Base-by-base conservation (phyloP, 2,797 vertebrate genomes). In the Myotis planiceps region DNA sequence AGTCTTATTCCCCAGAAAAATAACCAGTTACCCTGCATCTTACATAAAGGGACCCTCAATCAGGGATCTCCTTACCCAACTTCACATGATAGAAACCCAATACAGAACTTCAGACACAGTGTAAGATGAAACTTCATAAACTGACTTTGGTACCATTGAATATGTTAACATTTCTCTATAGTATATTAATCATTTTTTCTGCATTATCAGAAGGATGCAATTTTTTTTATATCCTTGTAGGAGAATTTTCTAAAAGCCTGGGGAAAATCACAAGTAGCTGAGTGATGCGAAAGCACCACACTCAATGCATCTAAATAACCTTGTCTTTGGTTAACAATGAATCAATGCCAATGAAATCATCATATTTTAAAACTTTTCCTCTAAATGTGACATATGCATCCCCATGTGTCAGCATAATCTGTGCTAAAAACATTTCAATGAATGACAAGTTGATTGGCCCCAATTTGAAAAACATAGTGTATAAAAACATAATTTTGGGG, bases 371-470 rank as follows among this genome's bases (percentile, higher is more conserved):
- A 97, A 68, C 55, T 89, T 94, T 95, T 29, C 83, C 84, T 96
- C 84, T 92, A 94, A 96, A 82, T 72, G 92, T 60, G 79, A 75
- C 95, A 98, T 85, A 79, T 75, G 93, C 58, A 92, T 76, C 47
- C 74, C 78, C 49, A n/a, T 74, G 92, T 96, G 95, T 96, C 95
- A 96, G 93, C 92, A 92, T 68, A 93, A 69, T 96, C 86, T 96
- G 78, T 39, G 34, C 78, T 88, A 92, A 93, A 96, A 94, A 95
- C 84, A 90, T 90, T 86, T 72, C 78, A 19, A 9, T 97, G 95
- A 98, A 97, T 98, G 93, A 96, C 88, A 96, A 96, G 95, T 94
- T 97, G 96, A 97, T 95, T 94, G 95, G 95, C 90, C 94, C 87
- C 94, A 95, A 94, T 97, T 97, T 85, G 90, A 96, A 96, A 96